phyloP scores from a whole-genome alignment of 2,113 vertebrate species.

The Amphiprion ocellaris region DNA sequence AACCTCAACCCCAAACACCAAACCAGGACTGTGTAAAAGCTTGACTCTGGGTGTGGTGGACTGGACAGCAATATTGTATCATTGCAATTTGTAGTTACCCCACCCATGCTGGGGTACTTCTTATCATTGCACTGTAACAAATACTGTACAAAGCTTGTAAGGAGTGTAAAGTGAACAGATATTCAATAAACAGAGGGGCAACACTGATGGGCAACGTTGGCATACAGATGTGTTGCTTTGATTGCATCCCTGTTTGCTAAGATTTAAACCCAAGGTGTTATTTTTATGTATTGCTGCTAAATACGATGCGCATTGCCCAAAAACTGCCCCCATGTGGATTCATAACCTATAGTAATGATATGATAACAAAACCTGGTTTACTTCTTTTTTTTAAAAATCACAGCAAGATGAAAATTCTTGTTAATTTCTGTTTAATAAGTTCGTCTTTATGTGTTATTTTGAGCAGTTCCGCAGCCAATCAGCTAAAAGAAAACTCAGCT shows the following conservation, averaged over 20 bases:
- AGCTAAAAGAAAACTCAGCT: too few species aligned
- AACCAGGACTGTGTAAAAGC: slow-evolving; percentile 19
- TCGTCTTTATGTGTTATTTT: slow-evolving; percentile 8
- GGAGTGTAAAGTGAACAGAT: slow-evolving; percentile 78
- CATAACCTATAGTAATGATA: background rate
- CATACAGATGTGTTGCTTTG: slow-evolving; percentile 7
- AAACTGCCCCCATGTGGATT: slow-evolving; percentile 13
- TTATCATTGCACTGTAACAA: slow-evolving; percentile 91
- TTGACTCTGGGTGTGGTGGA: slow-evolving; percentile 43
- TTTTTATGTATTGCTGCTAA: slow-evolving; percentile 67
- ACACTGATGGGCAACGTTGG: slow-evolving; percentile 8
- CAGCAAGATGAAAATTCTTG: background rate
- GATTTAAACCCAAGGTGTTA: slow-evolving; percentile 38
- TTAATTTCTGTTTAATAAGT: background rate
- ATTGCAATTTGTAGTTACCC: slow-evolving; percentile 19
- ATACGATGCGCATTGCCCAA: slow-evolving; percentile 5
- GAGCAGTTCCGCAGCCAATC: background rate
- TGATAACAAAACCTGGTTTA: background rate
- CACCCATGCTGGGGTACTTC: slow-evolving; percentile 31
- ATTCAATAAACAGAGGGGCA: slow-evolving; percentile 17
- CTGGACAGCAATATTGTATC: slow-evolving; percentile 47
- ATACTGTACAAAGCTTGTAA: slow-evolving; percentile 87
- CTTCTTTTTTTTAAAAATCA: background rate
- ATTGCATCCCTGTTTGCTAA: slow-evolving; percentile 28
- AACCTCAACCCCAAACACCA: slow-evolving; percentile 27